Evolutionary conservation across 2,888 invertebrate species (phyloP).

Genomic region (Pollenia labialis): DNA sequence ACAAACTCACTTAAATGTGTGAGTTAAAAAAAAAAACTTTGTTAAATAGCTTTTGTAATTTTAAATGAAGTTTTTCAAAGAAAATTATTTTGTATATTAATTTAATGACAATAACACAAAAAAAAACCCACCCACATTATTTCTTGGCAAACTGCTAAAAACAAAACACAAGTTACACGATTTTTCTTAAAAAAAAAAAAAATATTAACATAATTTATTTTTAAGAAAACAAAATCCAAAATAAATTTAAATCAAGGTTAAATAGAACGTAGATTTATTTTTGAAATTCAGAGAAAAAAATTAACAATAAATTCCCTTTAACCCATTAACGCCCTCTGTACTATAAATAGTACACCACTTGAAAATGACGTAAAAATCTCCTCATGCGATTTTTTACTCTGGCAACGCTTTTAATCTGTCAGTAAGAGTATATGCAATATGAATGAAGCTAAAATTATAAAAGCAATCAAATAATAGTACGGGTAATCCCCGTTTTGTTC

Average conservation of each 20-base stretch:
- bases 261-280: conserved; percentile 11
- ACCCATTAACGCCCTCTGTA: too few relatives aligned
- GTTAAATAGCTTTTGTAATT: conserved; percentile 4
- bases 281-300: conserved; percentile 5
- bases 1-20: conserved; percentile 12
- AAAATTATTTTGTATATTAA: conserved; percentile 38
- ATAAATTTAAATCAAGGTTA: conserved; percentile 50
- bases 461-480: too few relatives aligned
- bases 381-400: too few relatives aligned
- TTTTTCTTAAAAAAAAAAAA: conserved; percentile 39
- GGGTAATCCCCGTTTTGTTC: too few relatives aligned
- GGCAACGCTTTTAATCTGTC: too few relatives aligned
- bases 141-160: not conserved
- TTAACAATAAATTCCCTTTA: conserved; percentile 16
- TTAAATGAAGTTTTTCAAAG: conserved; percentile 47
- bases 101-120: conserved; percentile 60
- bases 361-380: too few relatives aligned
- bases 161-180: conserved; percentile 32
- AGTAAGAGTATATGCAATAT: too few relatives aligned
- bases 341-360: too few relatives aligned
- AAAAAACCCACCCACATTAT: conserved; percentile 62
- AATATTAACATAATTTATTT: conserved; percentile 65
- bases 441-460: too few relatives aligned
- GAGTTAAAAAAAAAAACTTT: not conserved
- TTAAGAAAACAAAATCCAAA: not conserved